Base-by-base conservation (phyloP, 2,113 vertebrate genomes). In the Tor tambroides region DNA sequence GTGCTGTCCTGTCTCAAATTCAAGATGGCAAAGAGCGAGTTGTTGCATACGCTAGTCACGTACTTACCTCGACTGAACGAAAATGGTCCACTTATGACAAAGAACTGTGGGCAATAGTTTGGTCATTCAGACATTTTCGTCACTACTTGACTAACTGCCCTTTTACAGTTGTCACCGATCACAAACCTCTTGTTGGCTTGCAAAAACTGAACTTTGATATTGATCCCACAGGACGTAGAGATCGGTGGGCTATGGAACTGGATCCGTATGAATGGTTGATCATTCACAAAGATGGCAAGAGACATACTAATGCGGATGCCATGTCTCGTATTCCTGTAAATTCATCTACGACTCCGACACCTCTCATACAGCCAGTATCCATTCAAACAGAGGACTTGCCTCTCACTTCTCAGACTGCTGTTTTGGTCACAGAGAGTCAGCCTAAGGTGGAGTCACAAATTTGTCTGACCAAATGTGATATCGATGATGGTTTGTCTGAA, bases 31-130 rank as follows among this genome's bases (percentile, higher is more conserved):
- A 51, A 49, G 74, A 87, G 14, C 28, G 14, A 1, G 32, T 87
- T 8, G 80, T 87, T 21, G 74, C 86, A 2, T 87, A 87, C 21
- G n/a, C 59, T 26, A 84, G 81, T 19, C 86, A 79, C 5, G 3
- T 67, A 17, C 72, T 78, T 3, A 71, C 12, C 1, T 17, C 8
- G 2, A 41, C 46, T 26, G 10, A 87, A 49, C 2, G 2, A 19
- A 77, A 78, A 54, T 79, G 61, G 81, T 84, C 86, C 11, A 87
- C 74, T 1, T 84, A 41, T 30, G 61, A 85, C 26, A 32, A 43
- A 5, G 83, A 85, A 74, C n/a, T 88, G 21, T 88, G 76, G 87
- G 76, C 76, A 2, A 41, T 85, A 19, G 69, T 85, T n/a, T 85
- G 83, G 76, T 74, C 76, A 35, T 67, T 88, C 1, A 80, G 83